Evolutionary conservation across 2,888 invertebrate species (phyloP).

Genomic region (Acrobasis repandana): DNA sequence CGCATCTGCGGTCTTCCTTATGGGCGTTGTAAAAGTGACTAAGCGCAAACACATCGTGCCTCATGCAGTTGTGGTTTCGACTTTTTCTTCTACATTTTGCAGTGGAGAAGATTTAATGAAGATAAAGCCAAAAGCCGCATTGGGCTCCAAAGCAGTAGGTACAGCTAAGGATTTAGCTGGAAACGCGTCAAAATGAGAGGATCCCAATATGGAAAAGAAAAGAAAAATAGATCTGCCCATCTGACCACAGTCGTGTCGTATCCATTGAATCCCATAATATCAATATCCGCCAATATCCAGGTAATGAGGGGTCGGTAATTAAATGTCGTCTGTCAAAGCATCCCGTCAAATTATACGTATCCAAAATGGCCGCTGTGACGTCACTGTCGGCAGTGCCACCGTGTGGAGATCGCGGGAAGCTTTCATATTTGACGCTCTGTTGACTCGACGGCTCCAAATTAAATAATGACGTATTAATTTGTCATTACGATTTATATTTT

Average conservation of each 20-base stretch:
- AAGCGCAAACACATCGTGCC: no score
- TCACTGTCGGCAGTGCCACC: conserved; percentile 39
- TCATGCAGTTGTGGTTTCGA: no score
- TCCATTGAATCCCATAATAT: conserved; percentile 48
- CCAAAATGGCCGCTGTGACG: conserved; percentile 68
- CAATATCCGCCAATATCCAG: conserved; percentile 73
- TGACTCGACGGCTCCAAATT: conserved; percentile 27
- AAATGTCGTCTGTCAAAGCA: conserved; percentile 79
- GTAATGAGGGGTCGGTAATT: conserved; percentile 81
- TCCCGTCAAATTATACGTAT: conserved; percentile 73
- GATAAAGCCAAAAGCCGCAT: no score
- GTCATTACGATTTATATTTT: conserved; percentile 18
- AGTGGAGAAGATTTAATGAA: no score
- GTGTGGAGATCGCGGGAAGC: conserved; percentile 43
- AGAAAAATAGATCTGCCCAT: no score
- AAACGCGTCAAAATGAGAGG: no score
- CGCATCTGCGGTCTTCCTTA: no score
- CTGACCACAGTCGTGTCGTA: conserved; percentile 38
- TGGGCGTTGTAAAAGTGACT: no score
- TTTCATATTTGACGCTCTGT: conserved; percentile 43
- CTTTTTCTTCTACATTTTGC: no score
- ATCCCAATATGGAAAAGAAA: no score
- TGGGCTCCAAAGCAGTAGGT: no score
- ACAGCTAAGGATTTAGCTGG: no score
- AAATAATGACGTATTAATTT: conserved; percentile 25